A percentile compares a stretch with the other conserved stretches of the same genome.
These are phyloP conservation scores for Xanthia icteritia DNA, from an alignment of 2,888 invertebrate species.

Conservation along the genomic window DNA sequence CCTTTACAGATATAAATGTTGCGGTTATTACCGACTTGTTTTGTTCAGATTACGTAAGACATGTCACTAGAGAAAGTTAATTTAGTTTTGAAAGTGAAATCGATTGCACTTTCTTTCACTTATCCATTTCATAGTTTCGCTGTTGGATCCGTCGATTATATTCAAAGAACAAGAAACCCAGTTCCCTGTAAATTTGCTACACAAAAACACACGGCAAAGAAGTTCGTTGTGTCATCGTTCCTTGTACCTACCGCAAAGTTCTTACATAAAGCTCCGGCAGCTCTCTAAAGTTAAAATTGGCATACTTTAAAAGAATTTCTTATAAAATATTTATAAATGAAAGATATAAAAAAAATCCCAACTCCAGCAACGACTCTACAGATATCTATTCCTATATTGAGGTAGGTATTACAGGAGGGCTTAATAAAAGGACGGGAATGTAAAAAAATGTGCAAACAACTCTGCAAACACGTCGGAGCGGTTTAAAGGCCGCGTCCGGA, in stretches of 20 bases:
- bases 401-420: slow-evolving; percentile 78
- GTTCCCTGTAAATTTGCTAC: slow-evolving; percentile 56
- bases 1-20: slow-evolving; percentile 87
- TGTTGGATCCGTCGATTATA: slow-evolving; percentile 73
- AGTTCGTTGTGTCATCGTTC: slow-evolving; percentile 60
- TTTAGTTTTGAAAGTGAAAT: slow-evolving; percentile 91
- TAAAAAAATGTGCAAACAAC: slow-evolving; percentile 90
- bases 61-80: slow-evolving; percentile 90
- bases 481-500: slow-evolving; percentile 90
- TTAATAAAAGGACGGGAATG: slow-evolving; percentile 88
- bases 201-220: slow-evolving; percentile 50
- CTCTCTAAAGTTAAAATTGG: slow-evolving; percentile 51
- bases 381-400: slow-evolving; percentile 64
- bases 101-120: slow-evolving; percentile 90
- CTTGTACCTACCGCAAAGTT: slow-evolving; percentile 43
- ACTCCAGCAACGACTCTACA: slow-evolving; percentile 37
- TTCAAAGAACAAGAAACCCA: slow-evolving; percentile 68
- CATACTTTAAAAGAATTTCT: slow-evolving; percentile 49
- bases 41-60: slow-evolving; percentile 88
- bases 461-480: slow-evolving; percentile 89
- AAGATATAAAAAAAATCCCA: slow-evolving; percentile 40
- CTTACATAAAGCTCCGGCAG: slow-evolving; percentile 46
- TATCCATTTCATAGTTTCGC: slow-evolving; percentile 86
- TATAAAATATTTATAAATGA: slow-evolving; percentile 44
- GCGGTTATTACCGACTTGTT: slow-evolving; percentile 86